Base-by-base conservation (phyloP, 2,113 vertebrate genomes). In the Leucopternis melanops region DNA sequence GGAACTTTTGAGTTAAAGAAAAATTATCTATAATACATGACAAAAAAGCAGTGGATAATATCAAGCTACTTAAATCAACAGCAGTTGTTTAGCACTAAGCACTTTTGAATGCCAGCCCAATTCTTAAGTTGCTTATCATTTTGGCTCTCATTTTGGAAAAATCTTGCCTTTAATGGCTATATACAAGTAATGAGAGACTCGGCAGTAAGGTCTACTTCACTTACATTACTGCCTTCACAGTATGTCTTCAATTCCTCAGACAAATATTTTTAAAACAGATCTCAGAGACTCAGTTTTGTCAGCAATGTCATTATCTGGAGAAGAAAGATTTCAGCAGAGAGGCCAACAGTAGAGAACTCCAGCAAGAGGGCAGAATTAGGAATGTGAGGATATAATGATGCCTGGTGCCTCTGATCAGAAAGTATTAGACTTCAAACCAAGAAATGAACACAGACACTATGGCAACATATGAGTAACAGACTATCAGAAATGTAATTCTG, bases 401-500 rank as follows among this genome's bases (percentile, higher is more conserved):
- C 32, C 78, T 92, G 55, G 52, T 86, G 72, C 88, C 80, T 92
- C 82, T 50, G 59, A 81, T 77, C 59, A 95, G 69, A 92, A 92
- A 50, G 44, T 32, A 86, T 86, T 84, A 84, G 44, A 79, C 73
- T 87, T 94, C 86, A 93, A 86, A 86, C 55, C 47, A 88, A 84
- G 77, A 91, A 92, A 90, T 77, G 67, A 94, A 69, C 34, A 63
- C 44, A 91, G 44, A 71, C 31, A 45, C 27, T n/a, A 26, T 16
- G 57, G 88, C 83, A 96, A 71, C 36, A 81, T n/a, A 59, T 63
- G 47, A 94, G 31, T 74, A 89, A 94, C 71, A 95, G 78, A 77
- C 74, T 82, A 90, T 34, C 57, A 89, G 73, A 90, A 93, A 32
- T 25, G 54, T 65, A 86, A 81, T 84, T 92, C 91, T 88, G 90